phyloP scores from a whole-genome alignment of 2,797 vertebrate species.

The Ceryle rudis region DNA sequence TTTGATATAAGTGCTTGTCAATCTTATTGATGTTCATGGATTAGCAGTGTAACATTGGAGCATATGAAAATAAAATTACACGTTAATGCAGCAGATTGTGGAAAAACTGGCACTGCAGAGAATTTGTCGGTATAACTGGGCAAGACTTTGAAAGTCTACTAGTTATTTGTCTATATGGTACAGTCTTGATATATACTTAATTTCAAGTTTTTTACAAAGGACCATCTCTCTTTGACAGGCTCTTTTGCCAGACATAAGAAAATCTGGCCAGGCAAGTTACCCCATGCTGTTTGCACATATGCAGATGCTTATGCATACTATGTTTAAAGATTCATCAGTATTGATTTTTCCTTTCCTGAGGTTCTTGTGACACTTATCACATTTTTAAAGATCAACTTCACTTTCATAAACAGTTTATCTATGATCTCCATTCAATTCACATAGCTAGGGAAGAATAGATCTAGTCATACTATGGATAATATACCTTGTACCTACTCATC shows the following conservation, averaged over 20 bases:
- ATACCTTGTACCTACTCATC: background rate
- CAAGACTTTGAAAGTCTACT: background rate
- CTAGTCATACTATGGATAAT: background rate
- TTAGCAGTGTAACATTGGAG: background rate
- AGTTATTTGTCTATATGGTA: background rate
- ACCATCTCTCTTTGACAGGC: background rate
- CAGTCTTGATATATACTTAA: background rate
- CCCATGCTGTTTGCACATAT: background rate
- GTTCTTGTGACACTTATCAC: background rate
- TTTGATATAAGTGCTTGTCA: background rate
- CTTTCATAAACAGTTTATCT: background rate
- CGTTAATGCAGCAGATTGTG: background rate
- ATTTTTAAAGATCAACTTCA: background rate
- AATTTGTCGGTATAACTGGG: background rate
- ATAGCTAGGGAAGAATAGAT: background rate
- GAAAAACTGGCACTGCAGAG: background rate
- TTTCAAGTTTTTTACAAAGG: background rate
- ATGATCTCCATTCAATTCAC: background rate
- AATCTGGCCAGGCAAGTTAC: background rate
- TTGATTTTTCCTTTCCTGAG: background rate
- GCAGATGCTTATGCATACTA: rapidly evolving
- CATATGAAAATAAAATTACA: background rate
- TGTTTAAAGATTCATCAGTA: background rate
- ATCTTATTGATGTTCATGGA: background rate
- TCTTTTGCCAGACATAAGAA: background rate